Conservation (phyloP, 2,797 vertebrate species). For the Rhadinocentrus ornatus region DNA sequence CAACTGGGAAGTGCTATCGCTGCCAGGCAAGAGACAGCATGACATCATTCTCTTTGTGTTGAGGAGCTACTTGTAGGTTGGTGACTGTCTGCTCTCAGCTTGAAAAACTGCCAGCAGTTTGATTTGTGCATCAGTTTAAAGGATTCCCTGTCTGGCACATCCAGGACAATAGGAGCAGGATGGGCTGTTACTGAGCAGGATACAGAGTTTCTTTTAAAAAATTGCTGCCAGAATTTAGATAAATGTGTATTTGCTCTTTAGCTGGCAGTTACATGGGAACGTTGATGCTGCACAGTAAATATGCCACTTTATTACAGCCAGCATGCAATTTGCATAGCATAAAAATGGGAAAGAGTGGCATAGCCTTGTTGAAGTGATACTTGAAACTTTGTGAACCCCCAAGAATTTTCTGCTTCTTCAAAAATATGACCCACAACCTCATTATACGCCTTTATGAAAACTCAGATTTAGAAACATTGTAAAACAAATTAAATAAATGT, state of each 20-base stretch:
- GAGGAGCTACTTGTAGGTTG: conserved; percentile 41
- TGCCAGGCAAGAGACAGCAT: conserved; percentile 52
- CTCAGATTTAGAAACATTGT: not conserved
- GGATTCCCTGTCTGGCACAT: conserved; percentile 44
- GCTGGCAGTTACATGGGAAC: not conserved
- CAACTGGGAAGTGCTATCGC: conserved; percentile 47
- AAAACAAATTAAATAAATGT: not conserved
- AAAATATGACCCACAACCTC: not conserved
- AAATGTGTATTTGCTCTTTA: not conserved
- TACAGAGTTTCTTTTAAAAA: not conserved
- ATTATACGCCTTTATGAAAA: not conserved
- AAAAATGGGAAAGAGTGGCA: not conserved
- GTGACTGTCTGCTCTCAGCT: conserved; percentile 15
- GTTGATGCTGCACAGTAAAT: not conserved
- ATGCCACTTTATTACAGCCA: not conserved
- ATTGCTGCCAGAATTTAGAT: not conserved
- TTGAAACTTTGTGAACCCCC: not conserved
- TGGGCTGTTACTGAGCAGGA: not conserved
- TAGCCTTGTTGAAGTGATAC: not conserved
- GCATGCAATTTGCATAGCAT: not conserved
- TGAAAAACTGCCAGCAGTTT: conserved; percentile 44
- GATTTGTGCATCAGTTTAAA: conserved; percentile 56
- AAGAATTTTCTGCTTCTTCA: not conserved
- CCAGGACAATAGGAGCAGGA: conserved; percentile 9
- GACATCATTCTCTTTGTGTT: conserved; percentile 68